Evolutionary conservation across 2,888 invertebrate species (phyloP), one percentile per base, ranked within the genome.

Genomic region (Monoplex corrugatus): DNA sequence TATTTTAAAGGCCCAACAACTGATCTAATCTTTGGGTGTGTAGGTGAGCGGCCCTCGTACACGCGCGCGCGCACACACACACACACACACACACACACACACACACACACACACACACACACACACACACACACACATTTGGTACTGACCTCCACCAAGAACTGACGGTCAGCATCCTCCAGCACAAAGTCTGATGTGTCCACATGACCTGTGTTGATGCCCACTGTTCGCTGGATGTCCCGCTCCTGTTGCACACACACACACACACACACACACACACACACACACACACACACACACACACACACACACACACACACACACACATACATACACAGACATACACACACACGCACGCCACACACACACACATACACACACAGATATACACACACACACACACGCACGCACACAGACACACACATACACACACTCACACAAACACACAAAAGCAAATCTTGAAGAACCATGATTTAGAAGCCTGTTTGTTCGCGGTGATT

Each of bases 141-240:
- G 2, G 1, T 38, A n/a, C 92, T 89, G 91, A 95, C 95, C 90
- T 94, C 91, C 28, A 95, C 91, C 80, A 95, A 93, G 91, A 95
- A 96, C 13, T 93, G 93, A 82, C 94, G 91, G 90, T 96, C 95
- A 19, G 90, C 94, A 6, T 93, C 91, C 89, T 95, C 95, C 44
- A 96, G 92, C 75, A 90, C 92, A 89, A 95, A 95, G 89, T 95
- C 95, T 38, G 94, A 94, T 6, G 95, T 95, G 10, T 93, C 95
- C 28, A 96, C 94, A 91, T 95, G 95, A 84, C 95, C 96, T 13
- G 95, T 95, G 92, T 95, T 95, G 75, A 96, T 95, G 0, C 95
- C 95, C 35, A 96, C 94, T 28, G 95, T 95, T 75, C 96, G 89
- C 50, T 94, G 91, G 16, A 94, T 91, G 90, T 96, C 96, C 43